These are phyloP conservation scores for Heteromyza rotundicornis DNA, from an alignment of 2,888 invertebrate species.

Conservation along the genomic window DNA sequence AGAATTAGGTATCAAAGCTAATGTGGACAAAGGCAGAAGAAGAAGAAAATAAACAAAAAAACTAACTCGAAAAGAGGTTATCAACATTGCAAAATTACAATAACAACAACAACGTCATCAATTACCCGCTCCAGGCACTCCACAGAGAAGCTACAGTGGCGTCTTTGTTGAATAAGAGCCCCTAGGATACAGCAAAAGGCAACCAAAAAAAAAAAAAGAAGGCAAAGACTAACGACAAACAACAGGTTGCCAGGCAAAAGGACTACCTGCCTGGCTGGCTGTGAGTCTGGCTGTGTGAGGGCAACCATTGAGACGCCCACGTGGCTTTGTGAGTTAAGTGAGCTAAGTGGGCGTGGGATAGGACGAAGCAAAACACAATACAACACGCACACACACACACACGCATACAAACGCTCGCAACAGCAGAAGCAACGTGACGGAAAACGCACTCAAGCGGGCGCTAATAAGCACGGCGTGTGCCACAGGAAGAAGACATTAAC, in stretches of 20 bases:
- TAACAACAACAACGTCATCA: background rate
- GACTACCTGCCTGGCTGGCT: too few species aligned
- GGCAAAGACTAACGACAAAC: too few species aligned
- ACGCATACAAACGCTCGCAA: background rate
- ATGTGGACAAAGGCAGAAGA: background rate
- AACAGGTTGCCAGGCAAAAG: background rate
- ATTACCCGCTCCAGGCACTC: background rate
- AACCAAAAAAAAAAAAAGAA: background rate
- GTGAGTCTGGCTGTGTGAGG: too few species aligned
- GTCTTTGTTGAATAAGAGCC: too few species aligned
- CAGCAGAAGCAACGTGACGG: background rate
- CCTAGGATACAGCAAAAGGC: background rate
- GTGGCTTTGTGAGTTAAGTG: background rate
- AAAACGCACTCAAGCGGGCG: background rate
- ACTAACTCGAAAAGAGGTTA: background rate
- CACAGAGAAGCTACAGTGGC: background rate
- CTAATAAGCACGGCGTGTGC: background rate
- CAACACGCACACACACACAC: background rate
- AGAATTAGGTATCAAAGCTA: background rate
- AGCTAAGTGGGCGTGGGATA: too few species aligned
- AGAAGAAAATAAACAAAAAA: background rate
- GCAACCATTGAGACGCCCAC: background rate
- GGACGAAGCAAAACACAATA: background rate
- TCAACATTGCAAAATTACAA: slow-evolving; percentile 12
- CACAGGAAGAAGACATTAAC: too few species aligned